Conservation (phyloP, 2,113 vertebrate genomes). For the Romanogobio albipinnatus region DNA sequence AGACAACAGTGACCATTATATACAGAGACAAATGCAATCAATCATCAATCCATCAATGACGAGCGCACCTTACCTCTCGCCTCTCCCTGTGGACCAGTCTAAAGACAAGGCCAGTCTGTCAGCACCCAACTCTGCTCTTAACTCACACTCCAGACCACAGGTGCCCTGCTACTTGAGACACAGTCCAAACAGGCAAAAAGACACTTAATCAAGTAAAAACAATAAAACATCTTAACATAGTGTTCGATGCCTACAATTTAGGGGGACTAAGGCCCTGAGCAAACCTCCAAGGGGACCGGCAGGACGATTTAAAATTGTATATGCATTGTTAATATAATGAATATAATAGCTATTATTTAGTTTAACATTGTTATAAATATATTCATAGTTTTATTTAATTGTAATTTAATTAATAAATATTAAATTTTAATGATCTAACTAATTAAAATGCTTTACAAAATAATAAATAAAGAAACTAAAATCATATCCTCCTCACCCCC, state of each 20-base stretch:
- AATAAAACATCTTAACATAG: not conserved
- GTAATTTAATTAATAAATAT: no score
- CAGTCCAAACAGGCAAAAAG: slow-evolving; percentile 39
- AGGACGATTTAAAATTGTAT: not conserved
- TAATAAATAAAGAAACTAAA: not conserved
- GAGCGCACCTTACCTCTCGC: slow-evolving; percentile 76
- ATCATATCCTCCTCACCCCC: not conserved
- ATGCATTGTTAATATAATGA: not conserved
- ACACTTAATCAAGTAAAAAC: not conserved
- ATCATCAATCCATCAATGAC: not conserved
- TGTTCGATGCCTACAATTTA: not conserved
- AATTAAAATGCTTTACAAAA: not conserved
- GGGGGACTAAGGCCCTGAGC: not conserved
- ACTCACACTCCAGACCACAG: slow-evolving; percentile 73
- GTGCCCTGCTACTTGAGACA: slow-evolving; percentile 81
- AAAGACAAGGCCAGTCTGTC: slow-evolving; percentile 86
- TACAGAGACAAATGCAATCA: not conserved
- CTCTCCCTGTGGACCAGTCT: slow-evolving; percentile 91
- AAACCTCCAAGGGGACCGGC: not conserved
- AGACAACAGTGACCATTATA: slow-evolving; percentile 1
- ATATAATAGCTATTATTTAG: no score
- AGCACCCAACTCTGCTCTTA: slow-evolving; percentile 72
- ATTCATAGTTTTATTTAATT: no score
- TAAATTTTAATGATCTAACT: not conserved
- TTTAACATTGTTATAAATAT: no score